A percentile compares a stretch with the other conserved stretches of the same genome.
Conservation (phyloP, 2,113 vertebrate genomes). For the Daphoenositta chrysoptera region DNA sequence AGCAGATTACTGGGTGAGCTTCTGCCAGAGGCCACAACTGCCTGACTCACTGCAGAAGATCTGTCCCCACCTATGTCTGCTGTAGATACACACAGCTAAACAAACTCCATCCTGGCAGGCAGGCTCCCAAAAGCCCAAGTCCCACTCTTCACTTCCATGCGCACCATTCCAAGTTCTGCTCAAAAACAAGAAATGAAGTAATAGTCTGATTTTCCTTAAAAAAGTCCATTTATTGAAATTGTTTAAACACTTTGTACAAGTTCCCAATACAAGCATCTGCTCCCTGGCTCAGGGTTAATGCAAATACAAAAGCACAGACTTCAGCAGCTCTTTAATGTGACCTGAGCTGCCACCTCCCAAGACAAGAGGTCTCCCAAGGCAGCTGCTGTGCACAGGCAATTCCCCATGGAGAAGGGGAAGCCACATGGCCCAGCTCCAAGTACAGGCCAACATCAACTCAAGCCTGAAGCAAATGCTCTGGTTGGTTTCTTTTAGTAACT, state of each 20-base stretch:
- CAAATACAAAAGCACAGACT: slow-evolving; percentile 57
- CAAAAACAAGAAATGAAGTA: not conserved
- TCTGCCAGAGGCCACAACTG: slow-evolving; percentile 53
- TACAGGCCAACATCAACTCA: not conserved
- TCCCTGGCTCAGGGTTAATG: slow-evolving; percentile 36
- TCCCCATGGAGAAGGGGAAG: slow-evolving; percentile 2
- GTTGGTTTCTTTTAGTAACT: not conserved
- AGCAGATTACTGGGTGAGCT: slow-evolving; percentile 23
- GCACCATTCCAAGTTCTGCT: not conserved
- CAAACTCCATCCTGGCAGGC: not conserved
- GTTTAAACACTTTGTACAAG: slow-evolving; percentile 73
- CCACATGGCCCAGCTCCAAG: not conserved
- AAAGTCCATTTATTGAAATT: slow-evolving; percentile 76
- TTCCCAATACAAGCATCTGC: slow-evolving; percentile 56
- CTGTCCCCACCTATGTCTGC: slow-evolving; percentile 45
- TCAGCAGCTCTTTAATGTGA: not conserved
- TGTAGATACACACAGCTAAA: slow-evolving; percentile 20
- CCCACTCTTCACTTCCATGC: not conserved
- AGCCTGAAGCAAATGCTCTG: slow-evolving; percentile 23
- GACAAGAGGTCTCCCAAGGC: not conserved
- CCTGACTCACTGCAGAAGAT: slow-evolving; percentile 48
- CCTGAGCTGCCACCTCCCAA: not conserved
- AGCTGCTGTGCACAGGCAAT: not conserved
- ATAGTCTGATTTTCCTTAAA: slow-evolving; percentile 48
- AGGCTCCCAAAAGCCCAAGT: not conserved